phyloP scores from a whole-genome alignment of 2,888 invertebrate genomes.

The Fissipunctia ypsillon region DNA sequence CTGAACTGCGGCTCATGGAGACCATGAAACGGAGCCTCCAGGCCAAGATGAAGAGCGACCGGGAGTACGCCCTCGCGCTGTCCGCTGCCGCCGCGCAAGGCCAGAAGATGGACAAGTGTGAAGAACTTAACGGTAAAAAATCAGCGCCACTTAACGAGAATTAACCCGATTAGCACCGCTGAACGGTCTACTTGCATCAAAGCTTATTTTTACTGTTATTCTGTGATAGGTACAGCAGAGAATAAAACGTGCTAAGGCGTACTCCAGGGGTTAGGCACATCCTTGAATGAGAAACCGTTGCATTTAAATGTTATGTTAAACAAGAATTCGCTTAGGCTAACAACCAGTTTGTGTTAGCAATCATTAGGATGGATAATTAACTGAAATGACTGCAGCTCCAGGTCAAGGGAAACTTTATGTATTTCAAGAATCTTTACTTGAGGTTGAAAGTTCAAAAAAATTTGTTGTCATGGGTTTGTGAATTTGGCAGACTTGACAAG shows the following conservation, averaged over 20 bases:
- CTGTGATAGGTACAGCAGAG: neutral
- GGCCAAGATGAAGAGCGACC: conserved; percentile 97
- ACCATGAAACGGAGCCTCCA: conserved; percentile 96
- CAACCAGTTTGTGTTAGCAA: conserved; percentile 32
- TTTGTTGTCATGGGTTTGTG: conserved; percentile 2
- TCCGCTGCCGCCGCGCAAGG: conserved; percentile 95
- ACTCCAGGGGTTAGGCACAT: conserved; percentile 17
- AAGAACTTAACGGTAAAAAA: conserved; percentile 92
- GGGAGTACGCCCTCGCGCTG: conserved; percentile 96
- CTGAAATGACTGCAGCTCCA: conserved; percentile 19
- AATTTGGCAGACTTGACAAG: neutral
- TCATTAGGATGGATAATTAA: conserved; percentile 28
- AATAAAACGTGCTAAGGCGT: conserved; percentile 9
- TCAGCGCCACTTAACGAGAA: conserved; percentile 49
- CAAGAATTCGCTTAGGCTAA: conserved; percentile 22
- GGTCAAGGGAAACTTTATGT: conserved; percentile 10
- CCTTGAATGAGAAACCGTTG: conserved; percentile 54
- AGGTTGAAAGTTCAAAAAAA: conserved; percentile 21
- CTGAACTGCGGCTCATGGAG: conserved; percentile 97
- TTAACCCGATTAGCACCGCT: conserved; percentile 52
- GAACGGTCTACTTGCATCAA: conserved; percentile 34
- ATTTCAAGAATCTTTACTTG: conserved; percentile 4
- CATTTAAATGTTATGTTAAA: conserved; percentile 54
- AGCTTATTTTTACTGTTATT: conserved; percentile 39
- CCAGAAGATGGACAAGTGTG: conserved; percentile 95